Evolutionary conservation across 1,140 invertebrate species (phyloP).

Genomic region (Hycleus phaleratus): DNA sequence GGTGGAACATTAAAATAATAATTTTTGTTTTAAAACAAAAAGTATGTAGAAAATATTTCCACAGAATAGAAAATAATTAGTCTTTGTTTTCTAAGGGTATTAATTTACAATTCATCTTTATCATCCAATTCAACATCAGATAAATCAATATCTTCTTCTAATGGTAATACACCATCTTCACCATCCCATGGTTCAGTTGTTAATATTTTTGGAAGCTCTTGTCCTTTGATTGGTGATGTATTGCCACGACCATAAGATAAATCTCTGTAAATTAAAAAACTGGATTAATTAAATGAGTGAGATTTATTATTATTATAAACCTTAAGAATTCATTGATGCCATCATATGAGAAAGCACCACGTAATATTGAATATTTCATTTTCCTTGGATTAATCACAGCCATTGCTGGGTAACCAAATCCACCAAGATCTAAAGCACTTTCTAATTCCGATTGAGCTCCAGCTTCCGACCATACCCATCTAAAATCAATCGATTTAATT

Average conservation of each 20-base stretch:
- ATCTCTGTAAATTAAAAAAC: constrained; percentile 55
- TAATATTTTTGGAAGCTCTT: constrained; percentile 70
- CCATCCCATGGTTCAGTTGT: constrained; percentile 87
- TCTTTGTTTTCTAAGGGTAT: no score
- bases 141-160: constrained; percentile 88
- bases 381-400: constrained; percentile 95
- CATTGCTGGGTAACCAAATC: constrained; percentile 88
- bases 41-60: no score
- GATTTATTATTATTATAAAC: constrained; percentile 8
- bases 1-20: no score
- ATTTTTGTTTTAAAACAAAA: no score
- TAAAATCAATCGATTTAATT: constrained; percentile 37
- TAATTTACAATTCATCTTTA: constrained; percentile 71
- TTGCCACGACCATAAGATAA: constrained; percentile 91
- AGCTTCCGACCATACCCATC: constrained; percentile 97
- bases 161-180: constrained; percentile 85
- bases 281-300: not conserved
- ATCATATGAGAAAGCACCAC: constrained; percentile 88
- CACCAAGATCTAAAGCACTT: constrained; percentile 86
- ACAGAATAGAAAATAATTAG: no score
- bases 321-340: constrained; percentile 60
- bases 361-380: constrained; percentile 90
- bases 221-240: constrained; percentile 82
- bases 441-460: constrained; percentile 83
- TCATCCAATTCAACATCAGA: constrained; percentile 84